Conservation (phyloP, 2,113 vertebrate genomes). For the Clarias gariepinus region DNA sequence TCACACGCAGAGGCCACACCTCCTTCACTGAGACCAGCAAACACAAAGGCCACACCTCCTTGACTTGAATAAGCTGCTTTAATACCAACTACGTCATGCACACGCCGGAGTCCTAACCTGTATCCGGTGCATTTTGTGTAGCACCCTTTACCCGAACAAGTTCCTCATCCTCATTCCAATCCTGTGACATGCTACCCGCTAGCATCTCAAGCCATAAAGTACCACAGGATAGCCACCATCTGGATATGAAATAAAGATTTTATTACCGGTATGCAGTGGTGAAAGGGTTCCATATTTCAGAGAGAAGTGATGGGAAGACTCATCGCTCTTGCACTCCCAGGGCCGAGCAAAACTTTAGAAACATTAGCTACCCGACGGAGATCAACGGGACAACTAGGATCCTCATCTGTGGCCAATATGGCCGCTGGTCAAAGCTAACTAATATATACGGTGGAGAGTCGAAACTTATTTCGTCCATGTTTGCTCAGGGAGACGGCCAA, state of each 20-base stretch:
- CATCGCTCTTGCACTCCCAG: constrained; percentile 36
- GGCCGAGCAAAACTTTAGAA: constrained; percentile 27
- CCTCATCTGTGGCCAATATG: constrained; percentile 12
- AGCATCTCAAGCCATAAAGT: constrained; percentile 46
- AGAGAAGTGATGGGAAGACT: constrained; percentile 33
- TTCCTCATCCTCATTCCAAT: constrained; percentile 29
- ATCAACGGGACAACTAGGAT: constrained; percentile 29
- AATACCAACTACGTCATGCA: not conserved
- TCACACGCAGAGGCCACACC: no score
- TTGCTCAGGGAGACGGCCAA: constrained; percentile 19
- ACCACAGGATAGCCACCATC: constrained; percentile 51
- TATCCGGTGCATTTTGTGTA: not conserved
- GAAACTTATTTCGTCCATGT: constrained; percentile 22
- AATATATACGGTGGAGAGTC: constrained; percentile 25
- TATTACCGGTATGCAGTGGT: constrained; percentile 49
- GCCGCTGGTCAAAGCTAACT: constrained; percentile 20
- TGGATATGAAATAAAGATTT: constrained; percentile 62
- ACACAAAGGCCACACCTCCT: not conserved
- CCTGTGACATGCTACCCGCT: constrained; percentile 27
- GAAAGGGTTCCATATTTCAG: constrained; percentile 46
- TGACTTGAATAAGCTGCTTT: not conserved
- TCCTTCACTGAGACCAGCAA: no score
- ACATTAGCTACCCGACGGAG: constrained; percentile 31
- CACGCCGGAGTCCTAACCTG: not conserved
- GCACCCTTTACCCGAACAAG: not conserved